Evolutionary conservation across 2,113 vertebrate species (phyloP).

Genomic region (human (Homo sapiens)): DNA sequence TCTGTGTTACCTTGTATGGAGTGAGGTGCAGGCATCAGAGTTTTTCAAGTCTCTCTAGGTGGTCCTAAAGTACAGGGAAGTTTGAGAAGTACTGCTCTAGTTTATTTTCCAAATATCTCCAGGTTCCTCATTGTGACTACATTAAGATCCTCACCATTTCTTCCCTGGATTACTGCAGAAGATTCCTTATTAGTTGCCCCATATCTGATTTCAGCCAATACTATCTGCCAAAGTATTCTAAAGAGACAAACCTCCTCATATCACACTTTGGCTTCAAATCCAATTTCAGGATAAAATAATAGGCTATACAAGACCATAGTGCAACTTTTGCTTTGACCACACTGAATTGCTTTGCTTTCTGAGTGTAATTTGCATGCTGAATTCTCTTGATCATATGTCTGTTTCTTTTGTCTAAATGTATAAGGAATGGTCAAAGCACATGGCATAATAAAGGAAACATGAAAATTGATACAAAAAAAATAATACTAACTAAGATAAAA

Average conservation of each 20-base stretch:
- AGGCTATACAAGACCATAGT: background rate
- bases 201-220: background rate
- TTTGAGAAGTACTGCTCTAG: background rate
- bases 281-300: background rate
- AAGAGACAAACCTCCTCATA: background rate
- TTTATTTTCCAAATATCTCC: background rate
- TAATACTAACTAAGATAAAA: background rate
- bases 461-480: background rate
- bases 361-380: background rate
- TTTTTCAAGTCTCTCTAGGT: background rate
- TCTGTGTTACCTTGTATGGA: background rate
- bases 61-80: background rate
- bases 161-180: background rate
- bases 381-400: slow-evolving; percentile 15
- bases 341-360: slow-evolving; percentile 3
- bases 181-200: background rate
- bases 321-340: slow-evolving; percentile 2
- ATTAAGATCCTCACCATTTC: background rate
- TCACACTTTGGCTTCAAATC: background rate
- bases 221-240: background rate
- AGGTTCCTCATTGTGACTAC: background rate
- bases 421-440: slow-evolving; percentile 20
- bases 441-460: slow-evolving; percentile 18
- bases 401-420: slow-evolving; percentile 22
- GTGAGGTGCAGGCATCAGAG: background rate